Evolutionary conservation across 2,797 vertebrate genomes (phyloP).

Genomic region (Hydrolagus colliei): DNA sequence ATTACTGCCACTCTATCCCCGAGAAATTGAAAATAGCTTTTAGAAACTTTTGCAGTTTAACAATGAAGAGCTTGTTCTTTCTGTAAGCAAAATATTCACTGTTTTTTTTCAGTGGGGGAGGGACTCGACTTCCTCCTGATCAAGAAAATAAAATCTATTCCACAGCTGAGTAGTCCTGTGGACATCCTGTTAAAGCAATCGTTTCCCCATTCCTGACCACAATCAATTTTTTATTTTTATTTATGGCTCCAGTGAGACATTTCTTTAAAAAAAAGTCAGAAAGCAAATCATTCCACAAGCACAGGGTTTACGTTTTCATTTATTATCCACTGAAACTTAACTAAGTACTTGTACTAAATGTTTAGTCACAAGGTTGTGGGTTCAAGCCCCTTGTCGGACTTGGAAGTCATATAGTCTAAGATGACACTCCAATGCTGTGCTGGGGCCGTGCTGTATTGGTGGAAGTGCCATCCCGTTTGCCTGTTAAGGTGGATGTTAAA

Average conservation of each 20-base stretch:
- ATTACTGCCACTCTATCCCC: neutral
- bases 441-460: too few species aligned
- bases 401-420: too few species aligned
- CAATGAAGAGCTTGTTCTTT: slow-evolving; percentile 1
- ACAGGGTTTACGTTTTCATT: neutral
- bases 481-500: too few species aligned
- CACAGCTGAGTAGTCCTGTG: neutral
- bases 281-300: neutral
- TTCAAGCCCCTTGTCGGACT: too few species aligned
- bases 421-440: too few species aligned
- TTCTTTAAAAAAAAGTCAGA: neutral
- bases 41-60: neutral
- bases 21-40: neutral
- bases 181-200: neutral
- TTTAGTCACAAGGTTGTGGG: too few species aligned
- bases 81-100: neutral
- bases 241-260: neutral
- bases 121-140: neutral
- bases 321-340: neutral
- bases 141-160: neutral
- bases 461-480: too few species aligned
- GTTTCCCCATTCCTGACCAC: neutral
- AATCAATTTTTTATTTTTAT: neutral
- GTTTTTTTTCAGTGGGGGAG: neutral
- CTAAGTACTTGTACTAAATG: too few species aligned